Percentiles rank a stretch among this genome's conserved stretches.
These are phyloP conservation scores for Macrochelys suwanniensis DNA, from an alignment of 2,797 vertebrate genomes.

Conservation along the genomic window DNA sequence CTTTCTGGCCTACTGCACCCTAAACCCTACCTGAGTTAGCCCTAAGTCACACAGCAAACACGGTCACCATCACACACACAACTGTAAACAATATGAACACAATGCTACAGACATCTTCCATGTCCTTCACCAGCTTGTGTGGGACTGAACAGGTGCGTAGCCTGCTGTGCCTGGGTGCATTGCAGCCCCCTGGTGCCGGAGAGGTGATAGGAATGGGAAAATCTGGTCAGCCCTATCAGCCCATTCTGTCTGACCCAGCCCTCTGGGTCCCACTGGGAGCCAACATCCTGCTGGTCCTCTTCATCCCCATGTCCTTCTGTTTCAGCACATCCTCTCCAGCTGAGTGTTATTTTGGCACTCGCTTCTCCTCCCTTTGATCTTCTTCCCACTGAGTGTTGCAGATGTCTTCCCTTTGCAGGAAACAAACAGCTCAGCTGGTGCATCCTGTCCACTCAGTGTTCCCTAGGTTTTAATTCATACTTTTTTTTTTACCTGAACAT, in stretches of 20 bases:
- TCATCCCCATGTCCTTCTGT: background rate
- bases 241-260: background rate
- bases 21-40: background rate
- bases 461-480: background rate
- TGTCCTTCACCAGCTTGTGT: background rate
- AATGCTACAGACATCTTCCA: background rate
- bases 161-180: background rate
- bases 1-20: background rate
- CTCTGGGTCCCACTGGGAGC: too few relatives aligned
- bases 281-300: too few relatives aligned
- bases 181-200: background rate
- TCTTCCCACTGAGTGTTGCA: background rate
- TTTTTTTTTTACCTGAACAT: background rate
- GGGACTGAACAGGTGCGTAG: background rate
- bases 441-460: background rate
- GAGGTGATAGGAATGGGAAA: background rate
- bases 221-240: background rate
- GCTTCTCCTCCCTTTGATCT: background rate
- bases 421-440: background rate
- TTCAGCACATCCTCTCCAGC: background rate
- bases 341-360: background rate
- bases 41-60: background rate
- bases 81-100: background rate
- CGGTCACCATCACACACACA: background rate
- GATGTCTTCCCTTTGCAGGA: background rate